Conservation (phyloP, 2,113 vertebrate species). For the Osmerus eperlanus region DNA sequence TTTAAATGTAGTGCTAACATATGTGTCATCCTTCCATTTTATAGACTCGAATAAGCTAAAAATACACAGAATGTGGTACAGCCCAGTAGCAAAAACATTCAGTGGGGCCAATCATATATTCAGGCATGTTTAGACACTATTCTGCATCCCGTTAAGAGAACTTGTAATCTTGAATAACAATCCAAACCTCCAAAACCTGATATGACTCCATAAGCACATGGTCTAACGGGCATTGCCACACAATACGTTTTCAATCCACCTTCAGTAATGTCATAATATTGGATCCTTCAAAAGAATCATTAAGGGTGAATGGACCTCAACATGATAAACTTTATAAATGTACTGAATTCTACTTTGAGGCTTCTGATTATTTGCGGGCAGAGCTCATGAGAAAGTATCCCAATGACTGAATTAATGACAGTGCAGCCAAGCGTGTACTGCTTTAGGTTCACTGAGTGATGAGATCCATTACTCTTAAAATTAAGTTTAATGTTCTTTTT, state of each 20-base stretch:
- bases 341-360: constrained; percentile 27
- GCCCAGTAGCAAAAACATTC: no score
- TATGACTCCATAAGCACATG: no score
- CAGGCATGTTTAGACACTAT: no score
- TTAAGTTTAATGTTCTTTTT: constrained; percentile 72
- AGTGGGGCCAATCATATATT: no score
- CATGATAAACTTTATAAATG: constrained; percentile 40
- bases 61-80: not conserved
- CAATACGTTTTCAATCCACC: no score
- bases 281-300: constrained; percentile 6
- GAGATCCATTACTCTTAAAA: constrained; percentile 74
- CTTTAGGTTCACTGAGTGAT: constrained; percentile 73
- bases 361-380: constrained; percentile 39
- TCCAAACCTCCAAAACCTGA: not conserved
- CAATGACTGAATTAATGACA: constrained; percentile 57
- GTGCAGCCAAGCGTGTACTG: constrained; percentile 54
- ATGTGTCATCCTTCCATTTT: not conserved
- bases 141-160: no score
- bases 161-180: no score
- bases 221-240: no score
- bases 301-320: constrained; percentile 29
- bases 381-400: constrained; percentile 60
- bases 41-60: not conserved
- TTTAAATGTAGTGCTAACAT: not conserved
- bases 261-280: no score